These are phyloP conservation scores for Onthophagus sagittarius DNA, from an alignment of 2,888 invertebrate genomes.

Conservation along the genomic window DNA sequence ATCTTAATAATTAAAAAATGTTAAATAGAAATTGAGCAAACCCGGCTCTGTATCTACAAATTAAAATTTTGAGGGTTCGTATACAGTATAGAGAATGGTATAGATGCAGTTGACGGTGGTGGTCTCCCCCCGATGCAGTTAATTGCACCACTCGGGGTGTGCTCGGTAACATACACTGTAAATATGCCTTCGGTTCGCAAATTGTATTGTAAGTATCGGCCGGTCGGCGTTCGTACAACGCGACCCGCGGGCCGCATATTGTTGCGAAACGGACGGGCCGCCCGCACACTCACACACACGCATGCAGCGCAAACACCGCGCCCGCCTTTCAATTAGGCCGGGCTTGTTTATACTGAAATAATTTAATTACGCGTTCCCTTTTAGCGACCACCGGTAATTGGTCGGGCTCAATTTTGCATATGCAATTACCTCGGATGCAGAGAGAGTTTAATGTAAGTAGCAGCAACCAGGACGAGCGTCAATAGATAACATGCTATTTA, in stretches of 20 bases:
- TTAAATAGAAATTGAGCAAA: neutral
- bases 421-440: conserved; percentile 17
- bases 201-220: conserved; percentile 39
- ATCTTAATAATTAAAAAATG: too few relatives aligned
- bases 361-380: conserved; percentile 31
- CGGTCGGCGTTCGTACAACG: conserved; percentile 20
- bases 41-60: neutral
- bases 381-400: conserved; percentile 22
- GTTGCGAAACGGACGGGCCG: neutral
- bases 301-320: conserved; percentile 24
- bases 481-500: neutral
- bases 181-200: conserved; percentile 43
- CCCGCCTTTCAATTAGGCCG: conserved; percentile 29
- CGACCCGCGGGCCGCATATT: neutral
- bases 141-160: conserved; percentile 39
- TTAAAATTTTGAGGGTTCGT: too few relatives aligned
- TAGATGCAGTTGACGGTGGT: neutral
- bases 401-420: conserved; percentile 19
- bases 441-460: conserved; percentile 14
- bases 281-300: neutral
- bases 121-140: conserved; percentile 39
- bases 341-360: conserved; percentile 32
- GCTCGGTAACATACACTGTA: conserved; percentile 39
- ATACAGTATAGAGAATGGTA: neutral
- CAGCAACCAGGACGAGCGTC: neutral